These are phyloP conservation scores for Gephyroberyx darwinii DNA, from an alignment of 2,797 vertebrate species.

Conservation along the genomic window DNA sequence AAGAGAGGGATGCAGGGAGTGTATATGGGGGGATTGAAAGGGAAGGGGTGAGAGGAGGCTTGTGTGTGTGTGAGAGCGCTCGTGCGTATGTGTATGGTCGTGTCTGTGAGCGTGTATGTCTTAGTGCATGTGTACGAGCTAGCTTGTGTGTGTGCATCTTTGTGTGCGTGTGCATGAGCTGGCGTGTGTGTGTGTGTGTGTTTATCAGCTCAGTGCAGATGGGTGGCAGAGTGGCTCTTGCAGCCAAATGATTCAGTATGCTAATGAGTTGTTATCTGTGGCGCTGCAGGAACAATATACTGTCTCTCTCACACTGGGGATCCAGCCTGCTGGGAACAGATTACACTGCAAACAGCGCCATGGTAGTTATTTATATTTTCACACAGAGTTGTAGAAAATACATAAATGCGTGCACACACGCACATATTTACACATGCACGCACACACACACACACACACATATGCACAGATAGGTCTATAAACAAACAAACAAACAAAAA, in stretches of 20 bases:
- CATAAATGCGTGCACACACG: slow-evolving; percentile 65
- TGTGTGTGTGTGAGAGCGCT: slow-evolving; percentile 25
- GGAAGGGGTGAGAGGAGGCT: slow-evolving; percentile 55
- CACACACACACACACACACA: slow-evolving; percentile 12
- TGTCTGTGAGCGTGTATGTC: slow-evolving; percentile 27
- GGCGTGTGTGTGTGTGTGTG: slow-evolving; percentile 54
- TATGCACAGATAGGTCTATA: not conserved
- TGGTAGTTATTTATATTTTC: slow-evolving; percentile 84
- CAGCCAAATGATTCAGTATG: slow-evolving; percentile 85
- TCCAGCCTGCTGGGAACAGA: slow-evolving; percentile 81
- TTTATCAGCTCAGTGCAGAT: slow-evolving; percentile 84
- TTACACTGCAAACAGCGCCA: slow-evolving; percentile 82
- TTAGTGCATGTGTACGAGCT: no score
- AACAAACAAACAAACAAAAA: slow-evolving; percentile 11
- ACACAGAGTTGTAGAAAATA: slow-evolving; percentile 75
- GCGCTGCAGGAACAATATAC: slow-evolving; percentile 84
- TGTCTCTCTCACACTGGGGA: slow-evolving; percentile 83
- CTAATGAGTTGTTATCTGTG: slow-evolving; percentile 84
- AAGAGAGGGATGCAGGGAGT: slow-evolving; percentile 64
- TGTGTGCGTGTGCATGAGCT: slow-evolving; percentile 17
- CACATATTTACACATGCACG: slow-evolving; percentile 26
- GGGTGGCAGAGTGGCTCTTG: slow-evolving; percentile 83
- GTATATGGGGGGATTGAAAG: slow-evolving; percentile 64
- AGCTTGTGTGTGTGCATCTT: slow-evolving; percentile 13
- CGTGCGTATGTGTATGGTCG: slow-evolving; percentile 31